phyloP scores from a whole-genome alignment of 2,888 invertebrate genomes.

The Tetragonisca angustula region DNA sequence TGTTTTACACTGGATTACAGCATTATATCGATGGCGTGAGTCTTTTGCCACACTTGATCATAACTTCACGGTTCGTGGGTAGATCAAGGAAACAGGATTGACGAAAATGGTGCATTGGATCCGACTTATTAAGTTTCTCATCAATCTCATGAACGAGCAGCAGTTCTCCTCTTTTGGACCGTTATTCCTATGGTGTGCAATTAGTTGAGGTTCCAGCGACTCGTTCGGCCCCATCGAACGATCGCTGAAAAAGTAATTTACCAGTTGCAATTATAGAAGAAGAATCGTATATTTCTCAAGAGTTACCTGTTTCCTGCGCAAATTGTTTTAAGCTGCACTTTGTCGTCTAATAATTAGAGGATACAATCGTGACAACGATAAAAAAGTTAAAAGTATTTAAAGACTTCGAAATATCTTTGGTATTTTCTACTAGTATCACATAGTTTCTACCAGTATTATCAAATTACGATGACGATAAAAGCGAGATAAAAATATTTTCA shows the following conservation, averaged over 20 bases:
- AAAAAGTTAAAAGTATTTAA: neutral
- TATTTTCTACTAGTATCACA: neutral
- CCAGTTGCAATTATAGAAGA: neutral
- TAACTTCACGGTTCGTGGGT: neutral
- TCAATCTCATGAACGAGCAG: slow-evolving; percentile 16
- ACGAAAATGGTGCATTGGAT: slow-evolving; percentile 12
- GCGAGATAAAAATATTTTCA: neutral
- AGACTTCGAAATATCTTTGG: too few species aligned
- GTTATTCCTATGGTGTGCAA: neutral
- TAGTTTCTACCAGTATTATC: neutral
- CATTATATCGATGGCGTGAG: too few species aligned
- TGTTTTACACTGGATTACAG: neutral
- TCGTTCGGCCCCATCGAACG: slow-evolving; percentile 16
- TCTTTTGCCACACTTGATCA: neutral
- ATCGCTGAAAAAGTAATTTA: slow-evolving; percentile 41
- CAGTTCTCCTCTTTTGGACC: neutral
- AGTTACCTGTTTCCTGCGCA: neutral
- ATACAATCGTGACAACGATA: neutral
- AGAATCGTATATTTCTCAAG: neutral
- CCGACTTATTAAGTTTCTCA: slow-evolving; percentile 33
- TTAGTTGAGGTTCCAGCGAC: slow-evolving; percentile 8
- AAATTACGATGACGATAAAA: neutral
- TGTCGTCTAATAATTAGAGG: neutral
- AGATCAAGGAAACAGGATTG: neutral
- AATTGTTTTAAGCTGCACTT: neutral